These are phyloP conservation scores for Euclidia mi DNA, from an alignment of 2,888 invertebrate species.

Conservation along the genomic window DNA sequence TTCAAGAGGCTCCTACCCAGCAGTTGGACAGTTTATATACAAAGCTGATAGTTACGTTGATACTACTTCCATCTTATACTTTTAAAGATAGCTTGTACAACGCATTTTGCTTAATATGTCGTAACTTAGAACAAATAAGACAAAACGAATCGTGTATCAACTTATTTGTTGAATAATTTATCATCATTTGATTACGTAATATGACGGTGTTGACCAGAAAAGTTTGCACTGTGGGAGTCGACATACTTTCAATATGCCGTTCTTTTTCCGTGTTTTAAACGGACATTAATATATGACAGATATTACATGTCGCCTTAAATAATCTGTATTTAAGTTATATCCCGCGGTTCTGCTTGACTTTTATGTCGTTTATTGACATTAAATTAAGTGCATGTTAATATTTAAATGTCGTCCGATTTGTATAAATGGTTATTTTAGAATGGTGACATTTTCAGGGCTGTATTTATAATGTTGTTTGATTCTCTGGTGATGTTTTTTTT, in stretches of 20 bases:
- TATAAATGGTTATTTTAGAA: background rate
- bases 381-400: constrained; percentile 5
- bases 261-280: constrained; percentile 32
- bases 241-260: constrained; percentile 39
- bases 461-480: background rate
- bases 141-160: constrained; percentile 11
- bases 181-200: constrained; percentile 41
- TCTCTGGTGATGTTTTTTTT: too few relatives aligned
- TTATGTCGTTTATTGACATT: background rate
- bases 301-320: constrained; percentile 29
- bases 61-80: too few relatives aligned
- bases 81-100: too few relatives aligned
- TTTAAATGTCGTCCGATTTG: constrained; percentile 1
- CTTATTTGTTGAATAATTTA: constrained; percentile 26
- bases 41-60: too few relatives aligned
- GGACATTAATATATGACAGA: constrained; percentile 40
- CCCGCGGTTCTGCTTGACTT: constrained; percentile 22
- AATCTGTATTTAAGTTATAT: constrained; percentile 18
- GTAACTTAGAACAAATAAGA: constrained; percentile 12
- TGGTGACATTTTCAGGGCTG: background rate
- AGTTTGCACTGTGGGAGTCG: constrained; percentile 37
- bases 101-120: background rate
- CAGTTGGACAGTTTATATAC: too few relatives aligned
- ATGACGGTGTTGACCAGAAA: constrained; percentile 24
- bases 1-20: too few relatives aligned